A percentile compares a stretch with the other conserved stretches of the same genome.
Conservation (phyloP, 2,888 invertebrate genomes). For the Luperina testacea region DNA sequence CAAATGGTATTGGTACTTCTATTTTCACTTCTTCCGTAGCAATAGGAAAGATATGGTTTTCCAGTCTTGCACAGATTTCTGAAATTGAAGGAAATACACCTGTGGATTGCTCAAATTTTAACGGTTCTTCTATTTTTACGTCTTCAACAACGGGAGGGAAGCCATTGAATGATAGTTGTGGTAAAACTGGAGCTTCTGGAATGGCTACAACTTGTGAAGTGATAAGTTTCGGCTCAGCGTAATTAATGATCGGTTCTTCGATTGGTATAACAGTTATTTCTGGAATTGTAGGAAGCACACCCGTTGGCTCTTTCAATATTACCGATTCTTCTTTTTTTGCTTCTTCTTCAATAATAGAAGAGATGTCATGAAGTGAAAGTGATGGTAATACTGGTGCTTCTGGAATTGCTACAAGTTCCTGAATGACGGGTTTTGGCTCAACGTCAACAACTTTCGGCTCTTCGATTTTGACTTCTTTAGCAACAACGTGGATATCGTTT, state of each 20-base stretch:
- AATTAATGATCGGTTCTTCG: not conserved
- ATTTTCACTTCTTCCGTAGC: constrained; percentile 7
- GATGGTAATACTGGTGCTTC: constrained; percentile 27
- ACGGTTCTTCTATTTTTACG: constrained; percentile 1
- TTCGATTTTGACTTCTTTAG: not conserved
- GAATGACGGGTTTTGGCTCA: not conserved
- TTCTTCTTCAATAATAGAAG: constrained; percentile 13
- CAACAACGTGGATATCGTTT: not conserved
- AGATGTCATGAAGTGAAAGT: not conserved
- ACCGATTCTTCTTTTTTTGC: not conserved
- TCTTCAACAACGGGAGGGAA: not conserved
- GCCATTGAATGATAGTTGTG: not conserved
- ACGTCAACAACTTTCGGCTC: not conserved
- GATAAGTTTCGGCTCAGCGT: not conserved
- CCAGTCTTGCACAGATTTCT: constrained; percentile 13
- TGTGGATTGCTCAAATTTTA: not conserved
- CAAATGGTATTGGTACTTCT: constrained; percentile 27
- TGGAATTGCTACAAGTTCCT: constrained; percentile 3
- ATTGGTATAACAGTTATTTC: not conserved
- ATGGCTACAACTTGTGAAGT: not conserved
- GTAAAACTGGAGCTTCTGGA: constrained; percentile 30
- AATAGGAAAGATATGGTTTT: constrained; percentile 6
- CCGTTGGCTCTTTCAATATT: not conserved
- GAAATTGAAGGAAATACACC: not conserved
- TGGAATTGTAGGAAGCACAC: not conserved